These are phyloP conservation scores for Ephialtes manifestator DNA, from an alignment of 2,888 invertebrate species.

Conservation along the genomic window DNA sequence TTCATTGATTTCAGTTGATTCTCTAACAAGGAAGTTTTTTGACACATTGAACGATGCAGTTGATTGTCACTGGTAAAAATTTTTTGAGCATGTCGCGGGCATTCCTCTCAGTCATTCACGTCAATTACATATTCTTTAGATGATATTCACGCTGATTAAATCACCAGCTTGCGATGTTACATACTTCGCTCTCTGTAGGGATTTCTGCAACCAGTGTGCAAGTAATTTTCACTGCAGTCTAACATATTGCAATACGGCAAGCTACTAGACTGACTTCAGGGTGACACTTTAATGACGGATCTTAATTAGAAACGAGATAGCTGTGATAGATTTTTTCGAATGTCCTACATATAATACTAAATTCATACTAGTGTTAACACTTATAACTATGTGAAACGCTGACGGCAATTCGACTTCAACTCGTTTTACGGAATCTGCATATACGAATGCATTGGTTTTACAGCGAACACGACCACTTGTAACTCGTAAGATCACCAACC, in stretches of 20 bases:
- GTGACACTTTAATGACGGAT: constrained; percentile 61
- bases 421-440: not conserved
- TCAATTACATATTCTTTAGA: constrained; percentile 19
- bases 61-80: not conserved
- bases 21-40: too few species aligned
- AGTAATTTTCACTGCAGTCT: not conserved
- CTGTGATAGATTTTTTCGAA: constrained; percentile 6
- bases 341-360: not conserved
- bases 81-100: not conserved
- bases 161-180: constrained; percentile 66
- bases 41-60: not conserved
- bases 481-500: constrained; percentile 1
- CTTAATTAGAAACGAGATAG: constrained; percentile 54
- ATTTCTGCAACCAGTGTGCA: constrained; percentile 34
- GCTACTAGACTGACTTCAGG: not conserved
- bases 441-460: not conserved
- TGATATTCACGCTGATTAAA: constrained; percentile 56
- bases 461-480: not conserved
- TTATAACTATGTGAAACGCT: not conserved
- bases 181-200: constrained; percentile 70
- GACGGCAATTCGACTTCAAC: constrained; percentile 1
- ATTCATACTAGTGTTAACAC: not conserved
- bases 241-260: constrained; percentile 18
- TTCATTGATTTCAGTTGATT: too few species aligned
- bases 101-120: constrained; percentile 7